Base-by-base conservation (phyloP, 2,797 vertebrate species). In the Chloroceryle inda region DNA sequence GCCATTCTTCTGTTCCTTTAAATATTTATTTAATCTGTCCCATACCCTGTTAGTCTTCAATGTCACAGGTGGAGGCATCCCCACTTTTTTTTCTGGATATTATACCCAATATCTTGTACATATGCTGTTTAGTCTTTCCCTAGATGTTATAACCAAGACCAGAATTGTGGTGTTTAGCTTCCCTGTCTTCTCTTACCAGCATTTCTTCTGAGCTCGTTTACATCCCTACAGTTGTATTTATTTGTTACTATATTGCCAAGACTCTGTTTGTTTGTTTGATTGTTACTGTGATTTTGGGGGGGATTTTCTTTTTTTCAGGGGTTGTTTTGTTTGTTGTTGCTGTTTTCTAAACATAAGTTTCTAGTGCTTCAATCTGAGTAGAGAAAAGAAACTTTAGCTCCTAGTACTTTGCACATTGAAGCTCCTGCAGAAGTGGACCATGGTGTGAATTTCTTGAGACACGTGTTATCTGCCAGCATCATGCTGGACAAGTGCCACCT, bases 21-120 rank as follows among this genome's bases (percentile, higher is more conserved):
- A 89, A 95, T 93, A 84, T 95, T 96, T 93, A 95, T 96, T 92
- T 89, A 81, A 88, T 94, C 85, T 95, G 33, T 91, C 82, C 71
- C 76, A 29, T 95, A 81, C 18, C 55, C 52, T 62, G 23, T 88
- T 82, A 94, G 76, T 52, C 31, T 92, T 27, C 71, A 61, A 37
- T 78, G 47, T 92, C 52, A 6, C 56, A 62, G 13, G 23, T 52
- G 52, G 59, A 90, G 56, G 69, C 52, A 79, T 88, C 27, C 26
- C 6, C 4, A 3, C 37, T 53, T 68, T 78, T 63, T 9, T 55
- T 79, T 79, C 37, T 37, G 37, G 14, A 47, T 94, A 79, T 71
- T 92, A 90, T 94, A 88, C 17, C 9, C 35, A 31, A 9, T 49
- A 22, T 71, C 44, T 73, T 55, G 17, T 56, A 42, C 15, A 2